These are phyloP conservation scores for Melanotaenia parkinsoni DNA, from an alignment of 2,797 vertebrate species.

Conservation along the genomic window DNA sequence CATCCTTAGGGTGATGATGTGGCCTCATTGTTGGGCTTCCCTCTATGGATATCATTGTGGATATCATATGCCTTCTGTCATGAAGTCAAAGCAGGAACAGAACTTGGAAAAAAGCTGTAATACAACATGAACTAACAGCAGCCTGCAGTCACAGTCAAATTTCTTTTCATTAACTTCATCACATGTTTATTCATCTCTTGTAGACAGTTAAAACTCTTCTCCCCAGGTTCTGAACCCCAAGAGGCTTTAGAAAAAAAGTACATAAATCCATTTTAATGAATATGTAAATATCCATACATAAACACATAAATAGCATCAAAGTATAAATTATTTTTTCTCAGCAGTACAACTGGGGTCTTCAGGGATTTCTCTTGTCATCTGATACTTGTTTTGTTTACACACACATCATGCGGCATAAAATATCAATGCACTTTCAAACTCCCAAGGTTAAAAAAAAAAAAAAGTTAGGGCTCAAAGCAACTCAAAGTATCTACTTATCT, in stretches of 20 bases:
- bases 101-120: neutral
- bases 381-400: slow-evolving; percentile 37
- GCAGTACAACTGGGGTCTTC: slow-evolving; percentile 31
- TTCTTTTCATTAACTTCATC: slow-evolving; percentile 31
- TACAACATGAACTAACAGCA: neutral
- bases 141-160: neutral
- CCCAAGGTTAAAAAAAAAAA: slow-evolving; percentile 21
- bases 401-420: slow-evolving; percentile 63
- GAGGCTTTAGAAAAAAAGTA: slow-evolving; percentile 40
- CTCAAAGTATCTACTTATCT: slow-evolving; percentile 33
- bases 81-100: neutral
- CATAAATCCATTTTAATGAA: slow-evolving; percentile 42
- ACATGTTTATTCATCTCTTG: slow-evolving; percentile 43
- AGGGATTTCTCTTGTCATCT: slow-evolving; percentile 44
- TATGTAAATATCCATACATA: slow-evolving; percentile 55
- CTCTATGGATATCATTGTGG: too few species aligned
- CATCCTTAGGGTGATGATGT: neutral
- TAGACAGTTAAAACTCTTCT: slow-evolving; percentile 44
- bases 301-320: slow-evolving; percentile 59
- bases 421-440: slow-evolving; percentile 44
- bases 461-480: slow-evolving; percentile 28
- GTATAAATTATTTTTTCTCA: slow-evolving; percentile 34
- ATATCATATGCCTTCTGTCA: neutral
- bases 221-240: slow-evolving; percentile 43
- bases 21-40: neutral